phyloP scores from a whole-genome alignment of 2,113 vertebrate genomes.

The Amia ocellicauda region DNA sequence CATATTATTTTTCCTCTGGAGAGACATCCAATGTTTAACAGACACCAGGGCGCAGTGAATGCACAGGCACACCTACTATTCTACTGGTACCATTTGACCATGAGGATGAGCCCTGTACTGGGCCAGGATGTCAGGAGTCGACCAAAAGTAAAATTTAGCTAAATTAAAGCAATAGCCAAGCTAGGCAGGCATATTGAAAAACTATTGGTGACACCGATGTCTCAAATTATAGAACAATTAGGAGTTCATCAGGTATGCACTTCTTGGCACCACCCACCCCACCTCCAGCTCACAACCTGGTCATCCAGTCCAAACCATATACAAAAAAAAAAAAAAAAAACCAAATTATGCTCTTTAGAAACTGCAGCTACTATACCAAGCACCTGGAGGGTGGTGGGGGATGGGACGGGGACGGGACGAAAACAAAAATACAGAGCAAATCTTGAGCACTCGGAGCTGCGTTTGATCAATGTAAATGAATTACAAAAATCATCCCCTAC shows the following conservation, averaged over 20 bases:
- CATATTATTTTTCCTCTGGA: too few species aligned
- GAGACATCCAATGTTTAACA: too few species aligned
- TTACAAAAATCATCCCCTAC: not conserved
- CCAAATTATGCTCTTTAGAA: constrained; percentile 19
- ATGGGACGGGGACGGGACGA: not conserved
- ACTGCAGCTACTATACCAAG: constrained; percentile 6
- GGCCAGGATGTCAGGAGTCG: not conserved
- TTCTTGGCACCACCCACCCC: not conserved
- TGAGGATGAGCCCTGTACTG: too few species aligned
- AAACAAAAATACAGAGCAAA: constrained; percentile 17
- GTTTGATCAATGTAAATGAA: not conserved
- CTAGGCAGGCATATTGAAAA: not conserved
- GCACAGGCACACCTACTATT: not conserved
- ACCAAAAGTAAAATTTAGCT: not conserved
- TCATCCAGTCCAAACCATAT: not conserved
- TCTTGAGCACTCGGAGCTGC: constrained; percentile 5
- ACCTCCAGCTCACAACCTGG: not conserved
- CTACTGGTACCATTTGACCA: too few species aligned
- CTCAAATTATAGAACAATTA: not conserved
- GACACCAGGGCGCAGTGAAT: not conserved
- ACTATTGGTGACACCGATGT: not conserved
- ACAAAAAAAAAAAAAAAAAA: not conserved
- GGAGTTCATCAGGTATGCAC: not conserved
- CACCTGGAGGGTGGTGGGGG: not conserved
- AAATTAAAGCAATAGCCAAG: not conserved